phyloP scores from a whole-genome alignment of 2,797 vertebrate species.

The Antrozous pallidus region DNA sequence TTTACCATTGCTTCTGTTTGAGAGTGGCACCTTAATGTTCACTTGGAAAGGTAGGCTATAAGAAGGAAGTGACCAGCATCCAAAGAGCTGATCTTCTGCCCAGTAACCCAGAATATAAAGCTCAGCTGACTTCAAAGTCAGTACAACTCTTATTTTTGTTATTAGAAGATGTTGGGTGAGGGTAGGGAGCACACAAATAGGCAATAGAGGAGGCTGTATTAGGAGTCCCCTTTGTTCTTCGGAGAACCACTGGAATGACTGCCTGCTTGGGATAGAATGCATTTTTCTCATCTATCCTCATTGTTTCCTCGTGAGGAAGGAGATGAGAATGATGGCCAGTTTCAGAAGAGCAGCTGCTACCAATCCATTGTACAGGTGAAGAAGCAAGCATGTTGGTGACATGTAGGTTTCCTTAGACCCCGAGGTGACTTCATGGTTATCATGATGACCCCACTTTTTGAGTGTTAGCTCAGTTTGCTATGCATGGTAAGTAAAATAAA shows the following conservation, averaged over 20 bases:
- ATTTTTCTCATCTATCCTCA: background rate
- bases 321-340: background rate
- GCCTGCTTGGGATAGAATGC: background rate
- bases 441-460: background rate
- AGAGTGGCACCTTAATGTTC: background rate
- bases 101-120: background rate
- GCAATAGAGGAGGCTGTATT: background rate
- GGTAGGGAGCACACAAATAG: background rate
- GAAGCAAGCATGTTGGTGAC: background rate
- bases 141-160: background rate
- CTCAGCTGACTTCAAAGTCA: background rate
- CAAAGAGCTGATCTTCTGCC: background rate
- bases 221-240: background rate
- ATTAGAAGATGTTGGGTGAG: background rate
- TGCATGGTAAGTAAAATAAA: background rate
- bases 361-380: background rate
- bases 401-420: background rate
- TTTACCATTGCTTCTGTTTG: background rate
- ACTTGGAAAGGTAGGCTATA: background rate
- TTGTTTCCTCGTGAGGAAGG: background rate
- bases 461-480: background rate
- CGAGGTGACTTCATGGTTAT: background rate
- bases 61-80: background rate
- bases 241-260: background rate
- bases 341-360: background rate